Conservation (phyloP, 2,113 vertebrate genomes). For the Mormoops blainvillei region DNA sequence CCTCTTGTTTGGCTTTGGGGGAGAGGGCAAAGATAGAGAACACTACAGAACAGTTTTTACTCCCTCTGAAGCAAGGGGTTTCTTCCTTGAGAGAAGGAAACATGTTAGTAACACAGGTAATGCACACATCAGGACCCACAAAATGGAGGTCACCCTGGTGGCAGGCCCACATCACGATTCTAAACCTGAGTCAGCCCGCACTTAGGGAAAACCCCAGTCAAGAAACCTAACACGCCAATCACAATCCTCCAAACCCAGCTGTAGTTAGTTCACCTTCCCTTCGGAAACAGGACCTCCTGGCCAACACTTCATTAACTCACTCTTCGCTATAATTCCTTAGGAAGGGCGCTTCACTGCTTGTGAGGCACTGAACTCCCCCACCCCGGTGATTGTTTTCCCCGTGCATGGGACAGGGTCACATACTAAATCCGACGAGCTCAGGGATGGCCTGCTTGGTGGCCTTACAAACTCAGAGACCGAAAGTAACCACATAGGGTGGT, state of each 20-base stretch:
- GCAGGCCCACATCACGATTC: not conserved
- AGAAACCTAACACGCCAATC: not conserved
- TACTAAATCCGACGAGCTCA: not conserved
- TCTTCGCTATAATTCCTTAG: too few relatives aligned
- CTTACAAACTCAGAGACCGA: not conserved
- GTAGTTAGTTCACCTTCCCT: not conserved
- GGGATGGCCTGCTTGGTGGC: not conserved
- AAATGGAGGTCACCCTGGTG: not conserved
- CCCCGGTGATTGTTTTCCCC: not conserved
- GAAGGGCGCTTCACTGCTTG: too few relatives aligned
- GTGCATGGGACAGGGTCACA: not conserved
- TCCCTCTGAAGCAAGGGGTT: not conserved
- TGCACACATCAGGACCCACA: not conserved
- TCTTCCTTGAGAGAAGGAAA: constrained; percentile 1
- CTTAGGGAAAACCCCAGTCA: not conserved
- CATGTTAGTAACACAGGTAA: not conserved
- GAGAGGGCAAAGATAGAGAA: not conserved
- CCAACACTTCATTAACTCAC: not conserved
- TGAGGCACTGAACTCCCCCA: not conserved
- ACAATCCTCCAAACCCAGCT: not conserved
- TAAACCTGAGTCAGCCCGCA: not conserved
- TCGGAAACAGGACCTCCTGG: not conserved
- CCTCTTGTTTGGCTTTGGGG: not conserved
- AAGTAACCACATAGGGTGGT: not conserved
- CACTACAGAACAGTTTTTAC: not conserved